A percentile compares a stretch with the other conserved stretches of the same genome.
phyloP scores from a whole-genome alignment of 2,113 vertebrate genomes.

The Ophiodon elongatus region DNA sequence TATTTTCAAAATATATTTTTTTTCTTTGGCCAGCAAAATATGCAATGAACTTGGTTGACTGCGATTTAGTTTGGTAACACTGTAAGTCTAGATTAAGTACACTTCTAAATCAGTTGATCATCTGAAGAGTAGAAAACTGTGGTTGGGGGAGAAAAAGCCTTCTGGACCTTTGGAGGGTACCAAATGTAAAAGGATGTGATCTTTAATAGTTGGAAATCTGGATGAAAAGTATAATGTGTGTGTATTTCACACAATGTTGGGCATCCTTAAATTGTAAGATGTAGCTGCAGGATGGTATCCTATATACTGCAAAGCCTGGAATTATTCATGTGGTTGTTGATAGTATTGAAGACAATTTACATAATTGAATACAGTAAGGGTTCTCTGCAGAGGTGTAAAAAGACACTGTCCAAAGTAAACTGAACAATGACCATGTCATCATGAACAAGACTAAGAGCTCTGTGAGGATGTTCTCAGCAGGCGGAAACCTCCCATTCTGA shows the following conservation, averaged over 20 bases:
- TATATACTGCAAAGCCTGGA: background rate
- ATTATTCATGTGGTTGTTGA: background rate
- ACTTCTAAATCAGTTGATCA: background rate
- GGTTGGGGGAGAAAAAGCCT: background rate
- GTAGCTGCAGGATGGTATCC: background rate
- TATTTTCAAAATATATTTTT: conserved; percentile 3
- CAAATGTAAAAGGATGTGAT: background rate
- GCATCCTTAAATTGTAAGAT: too few relatives aligned
- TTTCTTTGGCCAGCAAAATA: conserved; percentile 13
- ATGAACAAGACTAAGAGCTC: background rate
- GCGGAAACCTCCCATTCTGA: too few relatives aligned
- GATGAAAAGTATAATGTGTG: background rate
- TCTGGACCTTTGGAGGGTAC: background rate
- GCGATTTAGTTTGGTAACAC: background rate
- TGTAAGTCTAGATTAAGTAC: background rate
- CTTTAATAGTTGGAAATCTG: background rate
- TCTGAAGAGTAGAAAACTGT: background rate
- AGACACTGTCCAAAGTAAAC: background rate
- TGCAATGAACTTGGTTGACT: conserved; percentile 4
- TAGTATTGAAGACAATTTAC: background rate
- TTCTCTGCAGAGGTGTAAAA: background rate
- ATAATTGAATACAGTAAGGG: background rate
- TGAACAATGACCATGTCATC: background rate
- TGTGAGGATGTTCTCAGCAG: background rate
- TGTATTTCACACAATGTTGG: background rate